These are phyloP conservation scores for Ptilonorhynchus violaceus DNA, from an alignment of 2,113 vertebrate species.

Conservation along the genomic window DNA sequence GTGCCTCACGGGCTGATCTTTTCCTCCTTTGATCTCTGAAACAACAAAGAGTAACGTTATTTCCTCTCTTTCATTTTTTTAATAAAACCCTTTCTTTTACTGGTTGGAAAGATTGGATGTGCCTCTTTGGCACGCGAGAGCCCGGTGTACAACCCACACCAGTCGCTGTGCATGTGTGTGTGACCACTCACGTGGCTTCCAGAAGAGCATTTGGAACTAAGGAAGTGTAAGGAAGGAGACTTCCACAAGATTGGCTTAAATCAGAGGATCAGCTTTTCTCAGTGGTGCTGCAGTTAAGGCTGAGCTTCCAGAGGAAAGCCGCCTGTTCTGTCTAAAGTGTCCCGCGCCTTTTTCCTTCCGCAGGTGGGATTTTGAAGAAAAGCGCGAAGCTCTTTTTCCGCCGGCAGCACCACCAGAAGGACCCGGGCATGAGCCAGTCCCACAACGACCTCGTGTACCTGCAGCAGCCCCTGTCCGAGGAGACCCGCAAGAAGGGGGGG, in stretches of 20 bases:
- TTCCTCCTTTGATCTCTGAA: background rate
- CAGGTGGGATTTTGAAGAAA: conserved; percentile 89
- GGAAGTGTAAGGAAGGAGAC: background rate
- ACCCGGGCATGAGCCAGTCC: conserved; percentile 95
- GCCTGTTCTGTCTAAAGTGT: background rate
- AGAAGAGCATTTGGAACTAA: background rate
- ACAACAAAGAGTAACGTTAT: background rate
- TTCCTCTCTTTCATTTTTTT: background rate
- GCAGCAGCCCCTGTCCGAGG: conserved; percentile 77
- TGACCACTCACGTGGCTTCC: background rate
- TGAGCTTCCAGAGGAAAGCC: background rate
- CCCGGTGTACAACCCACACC: background rate
- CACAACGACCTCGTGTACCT: conserved; percentile 94
- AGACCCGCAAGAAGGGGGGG: conserved; percentile 78
- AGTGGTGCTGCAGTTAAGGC: background rate
- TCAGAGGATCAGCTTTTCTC: background rate
- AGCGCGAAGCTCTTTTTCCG: conserved; percentile 93
- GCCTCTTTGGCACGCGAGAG: background rate
- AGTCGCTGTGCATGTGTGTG: background rate
- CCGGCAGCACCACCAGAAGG: conserved; percentile 89
- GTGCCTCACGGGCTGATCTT: background rate
- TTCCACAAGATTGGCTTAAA: background rate
- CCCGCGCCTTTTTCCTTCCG: background rate
- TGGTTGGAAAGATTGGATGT: background rate
- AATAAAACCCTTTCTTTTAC: background rate